Evolutionary conservation across 2,888 invertebrate species (phyloP).

Genomic region (Dysmachus trigonus): DNA sequence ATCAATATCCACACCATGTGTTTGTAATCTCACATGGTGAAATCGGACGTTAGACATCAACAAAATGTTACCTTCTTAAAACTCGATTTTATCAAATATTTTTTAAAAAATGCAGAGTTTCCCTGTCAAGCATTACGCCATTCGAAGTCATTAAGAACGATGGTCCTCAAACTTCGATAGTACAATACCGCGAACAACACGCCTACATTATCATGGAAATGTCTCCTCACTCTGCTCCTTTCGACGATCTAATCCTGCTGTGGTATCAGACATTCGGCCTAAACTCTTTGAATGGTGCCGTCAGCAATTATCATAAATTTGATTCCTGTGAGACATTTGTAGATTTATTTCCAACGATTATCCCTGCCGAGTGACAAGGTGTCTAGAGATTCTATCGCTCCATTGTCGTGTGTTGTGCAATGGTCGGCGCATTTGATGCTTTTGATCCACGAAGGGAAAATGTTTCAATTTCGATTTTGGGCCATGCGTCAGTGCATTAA

Average conservation of each 20-base stretch:
- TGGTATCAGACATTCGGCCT: neutral
- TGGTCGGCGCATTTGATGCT: neutral
- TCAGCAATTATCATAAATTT: slow-evolving; percentile 30
- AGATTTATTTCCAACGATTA: slow-evolving; percentile 27
- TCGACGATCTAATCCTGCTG: slow-evolving; percentile 16
- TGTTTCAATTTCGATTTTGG: slow-evolving; percentile 17
- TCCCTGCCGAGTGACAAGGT: slow-evolving; percentile 33
- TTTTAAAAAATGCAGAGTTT: neutral
- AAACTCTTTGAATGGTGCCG: slow-evolving; percentile 15
- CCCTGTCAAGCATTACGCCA: neutral
- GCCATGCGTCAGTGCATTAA: neutral
- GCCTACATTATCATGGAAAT: slow-evolving; percentile 20
- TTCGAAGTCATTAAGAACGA: neutral
- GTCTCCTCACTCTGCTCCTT: neutral
- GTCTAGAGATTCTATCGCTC: neutral
- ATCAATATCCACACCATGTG: no score
- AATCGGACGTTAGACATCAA: no score
- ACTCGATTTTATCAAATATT: neutral
- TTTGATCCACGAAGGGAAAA: neutral
- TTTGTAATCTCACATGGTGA: no score
- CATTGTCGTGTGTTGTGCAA: slow-evolving; percentile 35
- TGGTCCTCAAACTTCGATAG: neutral
- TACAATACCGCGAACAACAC: neutral
- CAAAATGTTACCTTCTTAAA: no score
- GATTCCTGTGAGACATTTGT: neutral